Conservation (phyloP, 2,888 invertebrate genomes). For the Campoletis raptor region DNA sequence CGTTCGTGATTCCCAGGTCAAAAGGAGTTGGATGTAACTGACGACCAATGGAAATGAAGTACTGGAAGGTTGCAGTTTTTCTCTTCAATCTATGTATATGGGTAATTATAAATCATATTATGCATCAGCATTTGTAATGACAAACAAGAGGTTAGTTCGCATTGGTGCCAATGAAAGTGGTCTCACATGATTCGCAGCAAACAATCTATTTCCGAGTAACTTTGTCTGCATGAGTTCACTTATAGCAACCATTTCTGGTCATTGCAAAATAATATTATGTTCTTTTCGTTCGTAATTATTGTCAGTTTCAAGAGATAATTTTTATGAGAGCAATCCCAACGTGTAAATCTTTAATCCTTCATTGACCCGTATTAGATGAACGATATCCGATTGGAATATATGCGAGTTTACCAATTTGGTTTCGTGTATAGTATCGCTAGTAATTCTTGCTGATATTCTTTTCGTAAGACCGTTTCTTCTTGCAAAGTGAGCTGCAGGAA, state of each 20-base stretch:
- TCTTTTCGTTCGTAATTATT: neutral
- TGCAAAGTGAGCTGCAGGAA: neutral
- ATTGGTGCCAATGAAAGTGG: neutral
- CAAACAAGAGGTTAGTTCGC: neutral
- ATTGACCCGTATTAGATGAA: neutral
- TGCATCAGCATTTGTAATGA: neutral
- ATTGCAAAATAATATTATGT: neutral
- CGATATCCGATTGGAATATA: neutral
- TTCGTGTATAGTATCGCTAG: neutral
- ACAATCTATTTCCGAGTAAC: neutral
- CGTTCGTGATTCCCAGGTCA: constrained; percentile 72
- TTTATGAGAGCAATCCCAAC: neutral
- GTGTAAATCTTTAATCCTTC: neutral
- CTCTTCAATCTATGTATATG: constrained; percentile 82
- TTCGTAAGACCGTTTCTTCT: neutral
- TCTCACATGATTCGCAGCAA: neutral
- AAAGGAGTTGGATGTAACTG: constrained; percentile 75
- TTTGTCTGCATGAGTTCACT: neutral
- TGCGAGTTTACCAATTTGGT: neutral
- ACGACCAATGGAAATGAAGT: constrained; percentile 78
- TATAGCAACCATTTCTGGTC: neutral
- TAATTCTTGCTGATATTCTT: neutral
- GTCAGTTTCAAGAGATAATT: neutral
- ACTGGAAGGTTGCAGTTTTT: constrained; percentile 81
- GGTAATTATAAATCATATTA: constrained; percentile 76